Evolutionary conservation across 2,113 vertebrate species (phyloP).

Genomic region (Gracilinanus agilis): DNA sequence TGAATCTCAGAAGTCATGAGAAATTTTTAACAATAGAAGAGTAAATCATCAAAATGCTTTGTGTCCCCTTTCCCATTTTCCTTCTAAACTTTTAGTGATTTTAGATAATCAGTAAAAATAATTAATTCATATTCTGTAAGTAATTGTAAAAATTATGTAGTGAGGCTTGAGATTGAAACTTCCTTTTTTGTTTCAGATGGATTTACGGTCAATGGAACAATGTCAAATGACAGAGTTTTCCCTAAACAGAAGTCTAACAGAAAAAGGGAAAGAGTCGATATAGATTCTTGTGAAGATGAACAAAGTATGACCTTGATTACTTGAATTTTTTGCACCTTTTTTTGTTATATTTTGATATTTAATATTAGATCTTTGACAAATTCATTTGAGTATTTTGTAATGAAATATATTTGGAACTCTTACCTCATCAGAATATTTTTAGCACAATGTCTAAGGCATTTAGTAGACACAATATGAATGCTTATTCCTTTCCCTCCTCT

Average conservation of each 20-base stretch:
- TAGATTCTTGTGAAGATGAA: conserved; percentile 45
- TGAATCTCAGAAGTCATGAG: not conserved
- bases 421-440: not conserved
- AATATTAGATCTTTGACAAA: conserved; percentile 49
- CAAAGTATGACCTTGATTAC: conserved; percentile 76
- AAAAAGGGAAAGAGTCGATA: conserved; percentile 53
- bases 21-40: not conserved
- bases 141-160: not conserved
- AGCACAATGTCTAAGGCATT: not conserved
- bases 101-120: not conserved
- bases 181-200: conserved; percentile 78
- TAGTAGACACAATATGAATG: not conserved
- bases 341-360: conserved; percentile 58
- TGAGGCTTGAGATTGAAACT: conserved; percentile 17
- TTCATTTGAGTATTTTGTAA: conserved; percentile 45
- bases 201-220: conserved; percentile 77
- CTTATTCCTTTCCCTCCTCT: not conserved
- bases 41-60: conserved; percentile 19
- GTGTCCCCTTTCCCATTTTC: conserved; percentile 33
- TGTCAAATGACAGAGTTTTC: conserved; percentile 69
- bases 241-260: conserved; percentile 52
- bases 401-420: conserved; percentile 5
- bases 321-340: conserved; percentile 17
- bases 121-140: not conserved
- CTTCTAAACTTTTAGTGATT: not conserved